Base-by-base conservation (phyloP, 2,113 vertebrate species). In the Malurus elegans region DNA sequence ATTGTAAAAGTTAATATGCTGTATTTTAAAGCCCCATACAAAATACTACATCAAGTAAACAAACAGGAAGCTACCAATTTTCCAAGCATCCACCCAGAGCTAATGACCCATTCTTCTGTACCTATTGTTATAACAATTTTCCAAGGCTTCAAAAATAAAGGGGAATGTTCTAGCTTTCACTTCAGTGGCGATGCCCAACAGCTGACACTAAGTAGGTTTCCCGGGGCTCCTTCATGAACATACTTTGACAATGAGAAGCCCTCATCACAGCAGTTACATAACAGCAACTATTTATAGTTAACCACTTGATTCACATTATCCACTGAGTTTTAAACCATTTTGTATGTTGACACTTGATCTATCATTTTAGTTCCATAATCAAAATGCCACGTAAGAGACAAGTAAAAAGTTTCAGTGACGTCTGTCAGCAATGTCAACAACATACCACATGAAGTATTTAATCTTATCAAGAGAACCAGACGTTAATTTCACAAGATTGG, bases 261-360 rank as follows among this genome's bases (percentile, higher is more conserved):
- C 69, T 62, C 91, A 92, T 19, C 83, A 66, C n/a, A 92, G 0
- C 6, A 2, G 40, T 97, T 93, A 95, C 0, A 0, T 92, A 96
- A 96, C 2, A 0, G 60, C 20, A 45, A 66, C 96, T 97, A 97
- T 96, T 97, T 97, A 94, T 96, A 96, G 96, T 61, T 50, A 88
- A 36, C 64, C 64, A 85, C 88, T 88, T 86, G 95, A 90, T 88
- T 83, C 86, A 40, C 70, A 19, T 80, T 93, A 95, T 89, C 86
- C 21, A 36, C n/a, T 40, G 75, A 40, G 18, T 85, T 95, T 92
- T 72, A 92, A 96, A 57, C 48, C 57, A 56, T 90, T 93, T 84
- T 25, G 4, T 51, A 56, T 2, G 17, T 2, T 78, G 64, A 67
- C 86, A 79, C 40, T 56, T 25, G 51, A 92, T 31, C 67, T 76